Conservation (phyloP, 2,113 vertebrate genomes). For the Peromyscus maniculatus region DNA sequence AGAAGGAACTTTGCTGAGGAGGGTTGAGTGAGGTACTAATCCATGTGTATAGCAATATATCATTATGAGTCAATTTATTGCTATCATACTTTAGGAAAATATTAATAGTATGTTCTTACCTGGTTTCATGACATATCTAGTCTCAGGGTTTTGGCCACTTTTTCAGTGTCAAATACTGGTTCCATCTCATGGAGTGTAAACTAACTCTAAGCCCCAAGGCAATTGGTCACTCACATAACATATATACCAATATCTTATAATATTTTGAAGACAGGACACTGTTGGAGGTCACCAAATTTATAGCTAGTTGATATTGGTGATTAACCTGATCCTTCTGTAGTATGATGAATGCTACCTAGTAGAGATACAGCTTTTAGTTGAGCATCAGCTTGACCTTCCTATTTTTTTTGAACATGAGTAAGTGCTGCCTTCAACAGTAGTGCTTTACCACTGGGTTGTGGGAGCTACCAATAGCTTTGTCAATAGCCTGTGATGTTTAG, state of each 20-base stretch:
- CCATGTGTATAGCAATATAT: background rate
- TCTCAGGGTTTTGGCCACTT: background rate
- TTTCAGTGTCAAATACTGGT: background rate
- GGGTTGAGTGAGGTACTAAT: background rate
- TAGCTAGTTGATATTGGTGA: background rate
- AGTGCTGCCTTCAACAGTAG: background rate
- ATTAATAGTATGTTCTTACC: background rate
- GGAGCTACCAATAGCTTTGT: background rate
- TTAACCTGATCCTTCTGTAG: background rate
- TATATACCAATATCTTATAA: background rate
- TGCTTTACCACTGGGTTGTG: background rate
- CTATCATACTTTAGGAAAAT: background rate
- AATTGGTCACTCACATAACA: background rate
- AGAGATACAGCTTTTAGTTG: background rate
- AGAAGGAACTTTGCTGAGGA: background rate
- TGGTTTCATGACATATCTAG: background rate
- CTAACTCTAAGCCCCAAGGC: background rate
- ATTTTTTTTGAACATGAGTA: background rate
- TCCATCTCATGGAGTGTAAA: background rate
- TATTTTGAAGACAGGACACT: background rate
- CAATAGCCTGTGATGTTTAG: background rate
- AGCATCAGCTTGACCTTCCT: background rate
- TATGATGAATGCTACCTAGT: background rate
- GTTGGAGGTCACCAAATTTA: background rate
- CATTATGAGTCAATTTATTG: background rate